phyloP scores from a whole-genome alignment of 2,888 invertebrate genomes.

The Cryptophagus acutangulus region DNA sequence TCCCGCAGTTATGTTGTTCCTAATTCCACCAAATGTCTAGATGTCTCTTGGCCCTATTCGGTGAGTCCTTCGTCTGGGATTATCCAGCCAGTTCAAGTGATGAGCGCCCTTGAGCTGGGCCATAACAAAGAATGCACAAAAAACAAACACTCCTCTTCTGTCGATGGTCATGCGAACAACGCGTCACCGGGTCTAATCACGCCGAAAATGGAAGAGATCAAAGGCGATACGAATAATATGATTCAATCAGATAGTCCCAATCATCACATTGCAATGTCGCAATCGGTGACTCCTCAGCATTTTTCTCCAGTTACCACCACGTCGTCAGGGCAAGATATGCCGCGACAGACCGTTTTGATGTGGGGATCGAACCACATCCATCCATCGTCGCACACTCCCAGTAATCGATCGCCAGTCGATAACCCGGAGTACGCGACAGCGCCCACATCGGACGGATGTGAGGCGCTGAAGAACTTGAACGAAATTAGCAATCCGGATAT shows the following conservation, averaged over 20 bases:
- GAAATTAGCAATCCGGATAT: slow-evolving; percentile 44
- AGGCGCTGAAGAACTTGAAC: slow-evolving; percentile 39
- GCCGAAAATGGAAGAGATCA: slow-evolving; percentile 59
- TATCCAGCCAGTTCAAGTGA: slow-evolving; percentile 48
- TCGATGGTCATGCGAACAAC: slow-evolving; percentile 58
- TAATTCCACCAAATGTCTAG: slow-evolving; percentile 47
- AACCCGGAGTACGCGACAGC: slow-evolving; percentile 25
- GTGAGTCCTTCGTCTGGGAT: slow-evolving; percentile 50
- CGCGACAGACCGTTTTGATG: slow-evolving; percentile 88
- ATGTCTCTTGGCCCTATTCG: slow-evolving; percentile 50
- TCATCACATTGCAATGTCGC: slow-evolving; percentile 29
- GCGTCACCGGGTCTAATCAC: slow-evolving; percentile 57
- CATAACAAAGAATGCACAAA: slow-evolving; percentile 39
- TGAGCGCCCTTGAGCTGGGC: slow-evolving; percentile 38
- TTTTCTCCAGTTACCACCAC: slow-evolving; percentile 39
- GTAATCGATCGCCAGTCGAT: slow-evolving; percentile 36
- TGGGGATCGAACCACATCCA: slow-evolving; percentile 62
- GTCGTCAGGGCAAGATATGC: slow-evolving; percentile 49
- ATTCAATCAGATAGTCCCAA: slow-evolving; percentile 31
- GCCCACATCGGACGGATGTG: slow-evolving; percentile 35
- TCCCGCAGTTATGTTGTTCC: slow-evolving; percentile 53
- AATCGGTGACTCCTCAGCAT: slow-evolving; percentile 40
- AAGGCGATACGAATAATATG: slow-evolving; percentile 46
- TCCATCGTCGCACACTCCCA: slow-evolving; percentile 33
- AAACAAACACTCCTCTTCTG: slow-evolving; percentile 41